Base-by-base conservation (phyloP, 2,113 vertebrate species). In the Mionectes macconnelli region DNA sequence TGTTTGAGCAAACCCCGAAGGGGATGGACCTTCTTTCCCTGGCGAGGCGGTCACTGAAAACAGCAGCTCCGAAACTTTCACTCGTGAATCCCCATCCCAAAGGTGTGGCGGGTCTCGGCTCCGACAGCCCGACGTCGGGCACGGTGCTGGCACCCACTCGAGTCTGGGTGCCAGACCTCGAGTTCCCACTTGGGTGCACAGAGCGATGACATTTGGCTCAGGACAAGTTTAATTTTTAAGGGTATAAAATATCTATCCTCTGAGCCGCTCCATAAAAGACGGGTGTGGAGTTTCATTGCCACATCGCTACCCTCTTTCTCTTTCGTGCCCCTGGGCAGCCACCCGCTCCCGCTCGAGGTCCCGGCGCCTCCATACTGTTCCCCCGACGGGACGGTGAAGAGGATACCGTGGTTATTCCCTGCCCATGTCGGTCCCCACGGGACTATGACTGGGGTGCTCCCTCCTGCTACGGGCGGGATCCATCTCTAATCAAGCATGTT, bases 61-160 rank as follows among this genome's bases (percentile, higher is more conserved):
- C 3, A 4, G n/a, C 67, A 45, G n/a, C n/a, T 60, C 75, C 3
- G 0, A 49, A 82, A 72, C 28, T 64, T 62, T 3, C 1, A 10
- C n/a, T 69, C 22, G 0, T 24, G n/a, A 52, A 25, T 37, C 37
- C 42, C 33, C 13, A 6, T 35, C 52, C 60, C 80, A 35, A 37
- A 72, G 2, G 10, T 9, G 15, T 4, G 2, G 20, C 1, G 4
- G 28, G 14, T 49, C 50, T 63, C 10, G 3, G 49, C 9, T n/a
- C 6, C 18, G 13, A 39, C 28, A 59, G 30, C 13, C 27, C 35
- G 53, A 89, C 12, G 25, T 68, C 3, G 22, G 14, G 37, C 7
- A 33, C 19, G 76, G 10, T 6, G 25, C 69, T 9, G 11, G 57
- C 31, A 47, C 14, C 33, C 28, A 18, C 40, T 19, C 12, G 33